Conservation (phyloP, 1,140 invertebrate genomes). For the Hormaphis cornu region DNA sequence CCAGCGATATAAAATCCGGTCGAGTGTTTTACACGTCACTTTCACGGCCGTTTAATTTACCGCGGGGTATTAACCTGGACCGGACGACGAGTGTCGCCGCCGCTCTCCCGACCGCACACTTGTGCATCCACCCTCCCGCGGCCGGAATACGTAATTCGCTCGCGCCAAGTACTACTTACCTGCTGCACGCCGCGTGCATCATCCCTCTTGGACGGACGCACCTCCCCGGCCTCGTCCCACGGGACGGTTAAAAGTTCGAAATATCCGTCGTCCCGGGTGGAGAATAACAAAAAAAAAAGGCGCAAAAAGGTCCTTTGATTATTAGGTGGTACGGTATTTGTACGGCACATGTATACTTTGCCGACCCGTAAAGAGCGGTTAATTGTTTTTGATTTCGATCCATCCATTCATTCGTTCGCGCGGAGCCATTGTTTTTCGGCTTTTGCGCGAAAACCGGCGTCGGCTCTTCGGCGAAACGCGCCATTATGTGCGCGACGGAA, state of each 20-base stretch:
- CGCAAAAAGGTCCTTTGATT: slow-evolving; percentile 18
- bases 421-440: not conserved
- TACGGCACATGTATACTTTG: slow-evolving; percentile 19
- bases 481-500: too few species aligned
- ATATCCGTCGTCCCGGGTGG: too few species aligned
- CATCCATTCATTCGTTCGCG: not conserved
- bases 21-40: slow-evolving; percentile 26
- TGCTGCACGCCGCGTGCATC: slow-evolving; percentile 13
- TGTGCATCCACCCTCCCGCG: slow-evolving; percentile 7
- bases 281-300: too few species aligned
- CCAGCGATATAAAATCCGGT: too few species aligned
- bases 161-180: slow-evolving; percentile 20
- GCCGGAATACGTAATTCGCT: slow-evolving; percentile 27
- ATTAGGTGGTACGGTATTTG: too few species aligned
- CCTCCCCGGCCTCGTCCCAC: too few species aligned
- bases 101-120: not conserved
- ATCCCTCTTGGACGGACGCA: slow-evolving; percentile 14
- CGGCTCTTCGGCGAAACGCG: not conserved
- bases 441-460: not conserved
- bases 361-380: slow-evolving; percentile 20
- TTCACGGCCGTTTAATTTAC: slow-evolving; percentile 30
- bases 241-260: slow-evolving; percentile 27
- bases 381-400: slow-evolving; percentile 28
- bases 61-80: slow-evolving; percentile 29
- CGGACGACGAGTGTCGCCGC: too few species aligned